Evolutionary conservation across 2,797 vertebrate species (phyloP), one percentile per base, ranked within the genome.

Genomic region (Danio albolineatus): DNA sequence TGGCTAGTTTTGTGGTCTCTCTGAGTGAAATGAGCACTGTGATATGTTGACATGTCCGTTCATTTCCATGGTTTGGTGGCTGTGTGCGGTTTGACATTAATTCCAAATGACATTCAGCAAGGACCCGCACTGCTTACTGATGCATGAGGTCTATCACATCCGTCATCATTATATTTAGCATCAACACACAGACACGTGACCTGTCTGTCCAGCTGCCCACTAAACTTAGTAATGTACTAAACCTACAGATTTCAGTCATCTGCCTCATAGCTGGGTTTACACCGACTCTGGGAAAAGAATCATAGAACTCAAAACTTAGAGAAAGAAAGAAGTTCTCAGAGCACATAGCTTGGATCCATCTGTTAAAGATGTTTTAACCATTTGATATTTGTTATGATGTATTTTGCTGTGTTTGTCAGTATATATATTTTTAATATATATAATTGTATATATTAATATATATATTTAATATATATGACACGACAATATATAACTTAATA

Each of bases 61-160:
- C 77, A 79, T 83, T 85, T 85, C 79, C 59, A 74, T 86, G 76
- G 79, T 88, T 87, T 88, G 16, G 46, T 86, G 83, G 87, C 87
- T 62, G 84, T 84, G 84, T 89, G 86, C 79, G 87, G 85, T 89
- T 90, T 93, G 92, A 93, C 85, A 86, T 77, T 89, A 89, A 94
- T 91, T 84, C 83, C 82, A 83, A 85, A 81, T 92, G 92, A 92
- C 93, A 90, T 89, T 90, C 89, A 86, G 88, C 59, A 88, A 92
- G 91, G 91, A 92, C 89, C 88, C 82, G 86, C 91, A 91, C 89
- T 91, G 90, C 84, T 88, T 86, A 82, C 76, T 84, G 90, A 88
- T 79, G 91, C 91, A 79, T 91, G 89, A 93, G 90, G 90, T 93
- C 91, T 89, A 90, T 91, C 89, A 88, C 86, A 90, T 82, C 69